Base-by-base conservation (phyloP, 1,140 invertebrate genomes). In the Aphelinus atriplicis region DNA sequence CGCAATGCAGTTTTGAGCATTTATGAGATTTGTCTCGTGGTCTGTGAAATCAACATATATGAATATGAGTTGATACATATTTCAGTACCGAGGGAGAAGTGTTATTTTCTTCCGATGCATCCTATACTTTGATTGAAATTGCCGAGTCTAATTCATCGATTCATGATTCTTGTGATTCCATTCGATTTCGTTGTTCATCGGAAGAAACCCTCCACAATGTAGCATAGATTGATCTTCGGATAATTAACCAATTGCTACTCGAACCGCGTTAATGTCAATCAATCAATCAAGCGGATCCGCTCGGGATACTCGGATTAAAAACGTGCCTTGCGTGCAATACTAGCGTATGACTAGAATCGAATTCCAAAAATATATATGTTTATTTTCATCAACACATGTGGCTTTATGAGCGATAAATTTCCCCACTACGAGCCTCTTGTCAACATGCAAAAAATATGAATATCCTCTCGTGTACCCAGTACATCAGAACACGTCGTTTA, bases 341-440 rank as follows among this genome's bases (percentile, higher is more conserved):
- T 69, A 74, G 53, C 69, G 7, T 65, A 46, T 46, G 5, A 62
- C 9, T 70, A 69, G 7, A n/a, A n/a, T 63, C 42, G 43, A 71
- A 71, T 71, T 75, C 57, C 55, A 75, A 75, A 75, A 75, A 75
- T 75, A 74, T 74, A 75, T 64, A 75, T 75, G 68, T 74, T 69
- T 57, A 58, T 60, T 42, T 55, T 53, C 65, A 50, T 64, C 26
- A 58, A 71, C 45, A 66, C 1, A 70, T 70, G 1, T 71, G 10
- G 26, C 26, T 0, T 51, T 48, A 63, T 75, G n/a, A 64, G 9
- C 47, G 46, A 70, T 66, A 5, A 9, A 65, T 60, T 70, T 75
- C 55, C 0, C 26, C 47, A 43, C 9, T 66, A 60, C 60, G 9
- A 53, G 9, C 51, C 26, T 58, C 55, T 64, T 50, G 57, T 65